Percentiles rank a stretch among this genome's conserved stretches.
These are phyloP conservation scores for Falco berigora DNA, from an alignment of 2,797 vertebrate genomes.

Conservation along the genomic window DNA sequence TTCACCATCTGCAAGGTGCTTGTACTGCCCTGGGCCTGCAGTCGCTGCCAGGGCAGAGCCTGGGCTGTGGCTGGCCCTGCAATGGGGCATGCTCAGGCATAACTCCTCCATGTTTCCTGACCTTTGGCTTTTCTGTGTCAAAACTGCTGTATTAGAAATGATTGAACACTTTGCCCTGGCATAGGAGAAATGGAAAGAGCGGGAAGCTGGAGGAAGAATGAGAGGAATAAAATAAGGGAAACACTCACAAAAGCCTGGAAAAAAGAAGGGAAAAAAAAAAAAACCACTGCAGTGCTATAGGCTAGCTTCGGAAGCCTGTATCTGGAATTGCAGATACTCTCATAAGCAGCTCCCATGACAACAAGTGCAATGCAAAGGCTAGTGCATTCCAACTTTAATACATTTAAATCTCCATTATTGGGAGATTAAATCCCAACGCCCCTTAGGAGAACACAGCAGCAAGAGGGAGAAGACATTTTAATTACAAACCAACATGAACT, in stretches of 20 bases:
- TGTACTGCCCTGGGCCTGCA: background rate
- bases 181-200: background rate
- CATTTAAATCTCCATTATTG: background rate
- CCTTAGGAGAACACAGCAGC: background rate
- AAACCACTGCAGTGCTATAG: background rate
- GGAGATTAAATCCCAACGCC: background rate
- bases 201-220: background rate
- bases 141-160: background rate
- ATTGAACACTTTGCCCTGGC: background rate
- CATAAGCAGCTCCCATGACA: background rate
- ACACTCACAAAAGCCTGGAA: background rate
- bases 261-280: background rate
- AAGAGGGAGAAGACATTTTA: background rate
- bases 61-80: background rate
- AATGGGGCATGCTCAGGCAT: fast-evolving
- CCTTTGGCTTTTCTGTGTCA: background rate
- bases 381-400: background rate
- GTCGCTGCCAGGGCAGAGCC: background rate
- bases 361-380: background rate
- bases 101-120: background rate
- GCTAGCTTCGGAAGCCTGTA: background rate
- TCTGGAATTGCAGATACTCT: background rate
- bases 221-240: background rate
- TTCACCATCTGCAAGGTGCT: background rate
- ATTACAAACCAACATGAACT: background rate